Evolutionary conservation across 2,113 vertebrate species (phyloP).

Genomic region (Craseonycteris thonglongyai): DNA sequence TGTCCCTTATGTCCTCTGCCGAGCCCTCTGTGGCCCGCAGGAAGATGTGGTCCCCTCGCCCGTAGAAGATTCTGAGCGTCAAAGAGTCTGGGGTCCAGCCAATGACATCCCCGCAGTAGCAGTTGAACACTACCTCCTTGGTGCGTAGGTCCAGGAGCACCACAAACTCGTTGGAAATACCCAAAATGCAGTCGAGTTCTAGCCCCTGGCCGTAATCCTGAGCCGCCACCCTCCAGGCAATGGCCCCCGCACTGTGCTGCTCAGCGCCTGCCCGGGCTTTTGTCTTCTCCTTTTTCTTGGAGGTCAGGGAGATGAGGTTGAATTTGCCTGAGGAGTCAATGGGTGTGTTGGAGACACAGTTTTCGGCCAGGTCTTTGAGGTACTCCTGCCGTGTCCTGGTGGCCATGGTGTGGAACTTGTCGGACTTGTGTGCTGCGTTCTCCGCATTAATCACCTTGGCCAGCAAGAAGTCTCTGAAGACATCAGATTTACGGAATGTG

Average conservation of each 20-base stretch:
- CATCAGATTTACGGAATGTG: conserved; percentile 86
- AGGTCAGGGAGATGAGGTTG: conserved; percentile 89
- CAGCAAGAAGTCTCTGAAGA: conserved; percentile 91
- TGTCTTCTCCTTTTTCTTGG: conserved; percentile 91
- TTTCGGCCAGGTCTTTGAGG: conserved; percentile 91
- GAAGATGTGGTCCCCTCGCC: conserved; percentile 90
- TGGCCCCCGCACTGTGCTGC: conserved; percentile 83
- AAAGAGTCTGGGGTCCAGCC: conserved; percentile 90
- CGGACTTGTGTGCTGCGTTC: conserved; percentile 92
- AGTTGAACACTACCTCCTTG: conserved; percentile 95
- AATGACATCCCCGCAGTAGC: conserved; percentile 92
- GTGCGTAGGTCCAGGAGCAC: conserved; percentile 85
- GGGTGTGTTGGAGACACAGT: conserved; percentile 88
- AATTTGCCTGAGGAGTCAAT: conserved; percentile 89
- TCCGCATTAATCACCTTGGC: conserved; percentile 96
- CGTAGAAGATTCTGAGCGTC: conserved; percentile 89
- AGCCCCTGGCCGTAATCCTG: conserved; percentile 85
- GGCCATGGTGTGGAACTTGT: conserved; percentile 96
- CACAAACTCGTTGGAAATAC: conserved; percentile 87
- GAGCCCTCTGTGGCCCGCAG: conserved; percentile 82
- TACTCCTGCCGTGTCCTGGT: conserved; percentile 93
- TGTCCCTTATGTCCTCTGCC: conserved; percentile 87
- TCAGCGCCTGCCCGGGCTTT: conserved; percentile 85
- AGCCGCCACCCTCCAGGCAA: conserved; percentile 86
- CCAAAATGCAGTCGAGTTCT: conserved; percentile 84